phyloP scores from a whole-genome alignment of 2,113 vertebrate species.

The Cyanocitta stelleri region DNA sequence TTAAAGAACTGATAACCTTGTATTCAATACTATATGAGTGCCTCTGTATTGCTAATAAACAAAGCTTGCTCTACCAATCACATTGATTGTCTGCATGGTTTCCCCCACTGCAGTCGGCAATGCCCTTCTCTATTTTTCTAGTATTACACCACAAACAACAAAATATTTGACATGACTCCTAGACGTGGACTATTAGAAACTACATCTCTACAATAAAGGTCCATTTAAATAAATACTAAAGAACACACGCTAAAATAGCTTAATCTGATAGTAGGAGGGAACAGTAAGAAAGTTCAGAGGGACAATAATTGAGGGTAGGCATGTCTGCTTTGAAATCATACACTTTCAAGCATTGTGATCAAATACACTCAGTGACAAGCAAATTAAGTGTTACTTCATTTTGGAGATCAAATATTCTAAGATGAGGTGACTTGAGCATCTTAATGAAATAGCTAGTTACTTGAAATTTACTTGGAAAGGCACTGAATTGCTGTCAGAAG shows the following conservation, averaged over 20 bases:
- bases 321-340: background rate
- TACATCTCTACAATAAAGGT: background rate
- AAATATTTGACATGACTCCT: background rate
- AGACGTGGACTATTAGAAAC: background rate
- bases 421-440: background rate
- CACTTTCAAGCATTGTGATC: background rate
- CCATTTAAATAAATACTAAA: background rate
- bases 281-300: background rate
- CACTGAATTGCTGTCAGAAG: background rate
- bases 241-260: background rate
- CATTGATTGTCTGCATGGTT: no score
- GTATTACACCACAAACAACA: background rate
- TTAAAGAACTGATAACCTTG: no score
- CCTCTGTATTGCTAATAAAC: no score
- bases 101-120: no score
- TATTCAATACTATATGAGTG: no score
- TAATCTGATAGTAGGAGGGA: background rate
- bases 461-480: slow-evolving; percentile 24
- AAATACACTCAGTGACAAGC: slow-evolving; percentile 15
- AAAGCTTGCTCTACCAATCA: no score
- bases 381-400: background rate
- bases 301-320: background rate
- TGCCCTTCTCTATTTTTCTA: background rate
- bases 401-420: slow-evolving; percentile 11
- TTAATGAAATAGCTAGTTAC: background rate